phyloP scores from a whole-genome alignment of 23 tunicate genomes.

The Diplosoma virens region DNA sequence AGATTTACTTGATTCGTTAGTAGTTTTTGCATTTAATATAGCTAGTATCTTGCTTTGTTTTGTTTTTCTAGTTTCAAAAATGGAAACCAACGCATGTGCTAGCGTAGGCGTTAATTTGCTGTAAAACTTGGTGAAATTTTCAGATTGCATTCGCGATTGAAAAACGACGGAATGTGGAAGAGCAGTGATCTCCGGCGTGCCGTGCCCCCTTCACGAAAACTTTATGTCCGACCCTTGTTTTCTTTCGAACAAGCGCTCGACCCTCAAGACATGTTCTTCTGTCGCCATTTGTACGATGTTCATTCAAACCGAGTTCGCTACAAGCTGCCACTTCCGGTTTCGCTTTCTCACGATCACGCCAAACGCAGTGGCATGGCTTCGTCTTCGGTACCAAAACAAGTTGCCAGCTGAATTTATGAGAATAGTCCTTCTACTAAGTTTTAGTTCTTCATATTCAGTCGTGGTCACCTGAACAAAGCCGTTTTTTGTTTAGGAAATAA shows the following conservation, averaged over 20 bases:
- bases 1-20: too few relatives aligned
- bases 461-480: too few relatives aligned
- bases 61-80: too few relatives aligned
- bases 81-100: too few relatives aligned
- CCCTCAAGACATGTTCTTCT: constrained; percentile 42
- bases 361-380: background rate
- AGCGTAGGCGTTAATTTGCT: too few relatives aligned
- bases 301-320: constrained; percentile 47
- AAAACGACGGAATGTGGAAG: constrained; percentile 26
- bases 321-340: constrained; percentile 42
- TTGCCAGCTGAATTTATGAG: too few relatives aligned
- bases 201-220: constrained; percentile 25
- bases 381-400: background rate
- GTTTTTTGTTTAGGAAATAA: too few relatives aligned
- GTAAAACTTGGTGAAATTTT: too few relatives aligned
- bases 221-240: constrained; percentile 4
- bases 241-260: constrained; percentile 43
- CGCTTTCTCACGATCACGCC: constrained; percentile 39
- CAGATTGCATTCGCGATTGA: constrained; percentile 39
- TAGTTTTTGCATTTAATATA: too few relatives aligned
- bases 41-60: too few relatives aligned
- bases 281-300: constrained; percentile 63
- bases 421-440: too few relatives aligned
- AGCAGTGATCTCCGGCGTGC: constrained; percentile 35
- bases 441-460: too few relatives aligned